Evolutionary conservation across 2,113 vertebrate genomes (phyloP), one percentile per base, ranked within the genome.

Genomic region (Nestor notabilis): DNA sequence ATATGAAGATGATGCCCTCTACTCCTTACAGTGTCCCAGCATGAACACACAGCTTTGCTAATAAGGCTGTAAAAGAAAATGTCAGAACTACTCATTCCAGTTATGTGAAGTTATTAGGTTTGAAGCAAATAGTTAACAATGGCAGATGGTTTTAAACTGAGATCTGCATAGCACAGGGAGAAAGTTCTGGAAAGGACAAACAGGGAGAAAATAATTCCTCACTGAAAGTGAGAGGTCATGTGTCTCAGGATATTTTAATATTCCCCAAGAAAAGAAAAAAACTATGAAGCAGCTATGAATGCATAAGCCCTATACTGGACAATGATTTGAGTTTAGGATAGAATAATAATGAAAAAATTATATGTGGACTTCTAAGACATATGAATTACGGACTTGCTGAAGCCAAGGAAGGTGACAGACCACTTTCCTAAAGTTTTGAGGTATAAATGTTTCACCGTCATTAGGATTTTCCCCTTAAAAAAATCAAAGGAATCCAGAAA

Each of bases 81-180:
- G 76, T 87, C 84, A 89, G 21, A 70, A 50, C 72, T 92, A 64
- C 12, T 90, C 60, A 87, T 72, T 82, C 46, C 87, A 66, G 47
- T 35, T 58, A 35, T 41, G 23, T 61, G 90, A 91, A 72, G 37
- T 82, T 93, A 74, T 29, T 74, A 90, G 44, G 29, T 64, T 52
- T 93, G 90, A 94, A 83, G 53, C 19, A 87, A 90, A 92, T 25
- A 89, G 60, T 81, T 92, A 96, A 95, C 74, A 93, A 46, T 21
- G 41, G 58, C 83, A 96, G 86, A 95, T 89, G 65, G 75, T 74
- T 93, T 93, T 93, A 88, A 79, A 97, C 23, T 85, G 43, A 70
- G 50, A 87, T 58, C 81, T 91, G 68, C n/a, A 85, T 65, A 93
- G 31, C 5, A 1, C n/a, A 77, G 39, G 17, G 24, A 89, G 24